A percentile compares a stretch with the other conserved stretches of the same genome.
phyloP scores from a whole-genome alignment of 2,888 invertebrate genomes.

The Phrixothrix hirtus region DNA sequence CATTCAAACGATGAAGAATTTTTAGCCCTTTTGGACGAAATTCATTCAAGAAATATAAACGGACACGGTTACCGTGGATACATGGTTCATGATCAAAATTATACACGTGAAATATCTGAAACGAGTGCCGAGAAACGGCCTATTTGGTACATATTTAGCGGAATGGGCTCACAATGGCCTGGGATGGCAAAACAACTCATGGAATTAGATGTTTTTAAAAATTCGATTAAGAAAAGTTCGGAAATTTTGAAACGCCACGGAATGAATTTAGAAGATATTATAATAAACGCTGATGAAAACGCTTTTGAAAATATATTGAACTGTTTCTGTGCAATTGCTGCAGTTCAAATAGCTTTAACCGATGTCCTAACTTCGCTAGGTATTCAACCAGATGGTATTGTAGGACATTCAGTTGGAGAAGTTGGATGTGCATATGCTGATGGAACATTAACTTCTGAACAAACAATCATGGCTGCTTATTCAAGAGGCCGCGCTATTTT shows the following conservation, averaged over 20 bases:
- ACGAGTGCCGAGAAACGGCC: conserved; percentile 69
- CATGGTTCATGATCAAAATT: conserved; percentile 66
- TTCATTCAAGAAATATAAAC: conserved; percentile 70
- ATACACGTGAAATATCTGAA: conserved; percentile 58
- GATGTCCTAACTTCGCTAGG: conserved; percentile 79
- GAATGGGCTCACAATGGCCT: conserved; percentile 98
- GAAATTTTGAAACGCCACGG: conserved; percentile 77
- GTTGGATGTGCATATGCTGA: conserved; percentile 96
- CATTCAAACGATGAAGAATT: conserved; percentile 71
- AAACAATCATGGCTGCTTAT: conserved; percentile 91
- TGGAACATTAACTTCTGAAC: conserved; percentile 91
- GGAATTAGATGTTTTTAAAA: conserved; percentile 78
- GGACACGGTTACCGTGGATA: conserved; percentile 85
- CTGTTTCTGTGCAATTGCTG: conserved; percentile 92
- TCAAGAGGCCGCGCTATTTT: conserved; percentile 86
- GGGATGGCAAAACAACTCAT: conserved; percentile 92
- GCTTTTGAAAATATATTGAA: conserved; percentile 85
- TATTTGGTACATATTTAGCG: conserved; percentile 94
- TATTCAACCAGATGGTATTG: conserved; percentile 88
- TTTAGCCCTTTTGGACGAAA: conserved; percentile 74
- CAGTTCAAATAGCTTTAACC: conserved; percentile 94
- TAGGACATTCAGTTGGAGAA: conserved; percentile 95
- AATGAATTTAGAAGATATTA: conserved; percentile 78
- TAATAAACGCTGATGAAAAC: conserved; percentile 74
- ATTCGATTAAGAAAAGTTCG: conserved; percentile 76